Conservation (phyloP, 2,888 invertebrate genomes). For the Frankliniella fusca region DNA sequence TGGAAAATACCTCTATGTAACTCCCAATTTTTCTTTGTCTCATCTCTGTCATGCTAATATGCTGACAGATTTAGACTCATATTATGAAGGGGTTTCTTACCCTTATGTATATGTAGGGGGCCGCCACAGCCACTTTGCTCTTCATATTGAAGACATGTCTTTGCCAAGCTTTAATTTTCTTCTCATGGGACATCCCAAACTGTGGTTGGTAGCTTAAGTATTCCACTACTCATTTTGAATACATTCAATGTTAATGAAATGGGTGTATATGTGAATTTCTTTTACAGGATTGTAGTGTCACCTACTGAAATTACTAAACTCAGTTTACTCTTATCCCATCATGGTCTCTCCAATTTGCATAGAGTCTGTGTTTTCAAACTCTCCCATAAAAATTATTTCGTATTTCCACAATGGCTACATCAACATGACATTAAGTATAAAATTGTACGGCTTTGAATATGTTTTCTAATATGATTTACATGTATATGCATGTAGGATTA, state of each 20-base stretch:
- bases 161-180: not conserved
- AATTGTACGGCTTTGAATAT: not conserved
- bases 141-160: constrained; percentile 2
- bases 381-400: not conserved
- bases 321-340: not conserved
- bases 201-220: not conserved
- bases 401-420: not conserved
- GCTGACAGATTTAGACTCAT: not conserved
- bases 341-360: not conserved
- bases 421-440: not conserved
- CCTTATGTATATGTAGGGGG: not conserved
- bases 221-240: not conserved
- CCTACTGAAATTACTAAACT: not conserved
- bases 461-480: not conserved
- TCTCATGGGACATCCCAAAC: not conserved
- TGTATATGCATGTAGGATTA: too few species aligned
- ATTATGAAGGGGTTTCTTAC: not conserved
- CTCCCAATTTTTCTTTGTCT: not conserved
- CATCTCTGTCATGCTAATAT: not conserved
- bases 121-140: not conserved
- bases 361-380: not conserved
- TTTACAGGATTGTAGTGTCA: not conserved
- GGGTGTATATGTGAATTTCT: not conserved
- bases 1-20: not conserved
- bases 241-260: not conserved